phyloP scores from a whole-genome alignment of 2,888 invertebrate genomes.

The Quadriops clusia region DNA sequence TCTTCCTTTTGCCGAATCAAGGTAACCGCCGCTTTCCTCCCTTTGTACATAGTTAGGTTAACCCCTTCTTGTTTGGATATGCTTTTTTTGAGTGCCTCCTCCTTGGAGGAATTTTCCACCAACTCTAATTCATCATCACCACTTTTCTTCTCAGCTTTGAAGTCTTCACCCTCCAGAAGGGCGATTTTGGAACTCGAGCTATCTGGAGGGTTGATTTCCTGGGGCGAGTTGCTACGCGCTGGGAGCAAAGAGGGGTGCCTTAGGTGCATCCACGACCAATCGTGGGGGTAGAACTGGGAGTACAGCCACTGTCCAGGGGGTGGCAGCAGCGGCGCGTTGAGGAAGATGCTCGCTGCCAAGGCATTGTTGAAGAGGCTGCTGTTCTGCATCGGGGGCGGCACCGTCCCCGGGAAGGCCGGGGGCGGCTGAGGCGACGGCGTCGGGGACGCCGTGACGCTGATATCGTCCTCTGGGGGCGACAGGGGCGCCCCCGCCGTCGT shows the following conservation, averaged over 20 bases:
- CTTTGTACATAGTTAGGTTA: slow-evolving; percentile 30
- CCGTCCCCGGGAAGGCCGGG: slow-evolving; percentile 24
- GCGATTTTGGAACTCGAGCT: slow-evolving; percentile 23
- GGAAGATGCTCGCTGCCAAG: slow-evolving; percentile 58
- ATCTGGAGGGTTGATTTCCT: slow-evolving; percentile 21
- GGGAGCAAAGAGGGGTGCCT: slow-evolving; percentile 26
- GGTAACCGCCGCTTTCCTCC: slow-evolving; percentile 32
- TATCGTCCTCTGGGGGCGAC: slow-evolving; percentile 48
- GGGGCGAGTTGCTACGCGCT: slow-evolving; percentile 21
- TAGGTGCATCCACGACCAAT: slow-evolving; percentile 54
- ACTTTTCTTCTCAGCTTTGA: slow-evolving; percentile 7
- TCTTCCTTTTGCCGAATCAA: slow-evolving; percentile 34
- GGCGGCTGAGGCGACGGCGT: slow-evolving; percentile 43
- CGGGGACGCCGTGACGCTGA: slow-evolving; percentile 53
- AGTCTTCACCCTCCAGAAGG: slow-evolving; percentile 24
- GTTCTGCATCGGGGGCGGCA: slow-evolving; percentile 22
- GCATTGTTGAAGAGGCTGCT: slow-evolving; percentile 43
- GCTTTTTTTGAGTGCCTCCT: slow-evolving; percentile 7
- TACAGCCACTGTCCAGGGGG: slow-evolving; percentile 70
- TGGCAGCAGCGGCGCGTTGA: slow-evolving; percentile 62
- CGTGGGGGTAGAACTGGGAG: slow-evolving; percentile 62
- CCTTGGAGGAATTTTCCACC: slow-evolving; percentile 3
- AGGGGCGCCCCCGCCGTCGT: slow-evolving; percentile 40
- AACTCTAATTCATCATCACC: slow-evolving; percentile 10
- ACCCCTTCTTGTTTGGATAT: slow-evolving; percentile 25